Percentiles rank a stretch among this genome's conserved stretches.
Evolutionary conservation across 2,888 invertebrate species (phyloP).

Genomic region (Cylloceria caligata): DNA sequence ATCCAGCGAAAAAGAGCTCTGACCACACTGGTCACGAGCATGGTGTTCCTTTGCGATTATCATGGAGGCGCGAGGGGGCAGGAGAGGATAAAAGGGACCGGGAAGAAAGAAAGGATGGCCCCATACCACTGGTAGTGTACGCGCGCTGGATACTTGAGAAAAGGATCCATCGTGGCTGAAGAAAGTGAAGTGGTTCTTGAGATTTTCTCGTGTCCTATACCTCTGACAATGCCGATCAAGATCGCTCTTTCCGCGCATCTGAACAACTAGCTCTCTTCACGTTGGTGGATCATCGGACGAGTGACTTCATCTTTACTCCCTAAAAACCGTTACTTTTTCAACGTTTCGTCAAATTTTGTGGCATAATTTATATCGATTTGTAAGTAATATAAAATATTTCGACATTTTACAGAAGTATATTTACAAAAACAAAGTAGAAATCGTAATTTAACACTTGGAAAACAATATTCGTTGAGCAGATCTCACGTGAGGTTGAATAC

Average conservation of each 20-base stretch:
- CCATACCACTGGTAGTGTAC: slow-evolving; percentile 23
- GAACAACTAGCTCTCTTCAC: slow-evolving; percentile 35
- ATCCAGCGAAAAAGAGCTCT: slow-evolving; percentile 49
- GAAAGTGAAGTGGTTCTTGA: slow-evolving; percentile 67
- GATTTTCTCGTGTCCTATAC: slow-evolving; percentile 60
- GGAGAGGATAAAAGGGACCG: slow-evolving; percentile 47
- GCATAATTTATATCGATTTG: no score
- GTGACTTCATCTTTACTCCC: slow-evolving; percentile 47
- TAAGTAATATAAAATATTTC: no score
- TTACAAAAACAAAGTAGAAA: no score
- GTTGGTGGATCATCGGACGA: slow-evolving; percentile 46
- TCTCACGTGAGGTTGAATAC: no score
- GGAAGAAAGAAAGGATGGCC: slow-evolving; percentile 50
- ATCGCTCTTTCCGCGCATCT: slow-evolving; percentile 55
- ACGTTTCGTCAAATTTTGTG: slow-evolving; percentile 43
- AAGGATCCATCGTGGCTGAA: slow-evolving; percentile 63
- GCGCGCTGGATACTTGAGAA: slow-evolving; percentile 53
- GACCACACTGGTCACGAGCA: slow-evolving; percentile 53
- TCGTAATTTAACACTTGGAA: no score
- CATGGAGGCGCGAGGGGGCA: slow-evolving; percentile 44
- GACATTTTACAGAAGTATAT: no score
- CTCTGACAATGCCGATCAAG: slow-evolving; percentile 67
- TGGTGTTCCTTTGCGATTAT: slow-evolving; percentile 41
- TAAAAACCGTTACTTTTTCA: slow-evolving; percentile 30
- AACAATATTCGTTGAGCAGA: no score